Conservation (phyloP, 2,113 vertebrate genomes). For the Pycnonotus jocosus region DNA sequence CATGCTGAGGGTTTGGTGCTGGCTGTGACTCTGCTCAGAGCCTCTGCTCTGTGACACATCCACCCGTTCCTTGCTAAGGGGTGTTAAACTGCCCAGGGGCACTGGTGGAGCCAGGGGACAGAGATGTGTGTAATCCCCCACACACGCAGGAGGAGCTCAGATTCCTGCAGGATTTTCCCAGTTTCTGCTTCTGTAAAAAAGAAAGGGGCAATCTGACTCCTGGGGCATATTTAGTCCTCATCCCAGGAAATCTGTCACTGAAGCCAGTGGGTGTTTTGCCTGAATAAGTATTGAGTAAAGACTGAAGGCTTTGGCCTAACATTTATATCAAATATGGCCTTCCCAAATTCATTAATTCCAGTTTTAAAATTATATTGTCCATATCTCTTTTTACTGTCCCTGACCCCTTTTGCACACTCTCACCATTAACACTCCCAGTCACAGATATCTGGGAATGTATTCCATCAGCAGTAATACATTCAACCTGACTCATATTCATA, state of each 20-base stretch:
- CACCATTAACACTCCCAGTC: slow-evolving; percentile 41
- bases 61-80: neutral
- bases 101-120: fast-evolving
- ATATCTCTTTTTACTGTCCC: slow-evolving; percentile 52
- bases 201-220: neutral
- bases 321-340: slow-evolving; percentile 45
- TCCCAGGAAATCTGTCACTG: slow-evolving; percentile 16
- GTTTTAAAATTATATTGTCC: slow-evolving; percentile 61
- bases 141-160: neutral
- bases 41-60: neutral
- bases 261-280: slow-evolving; percentile 12
- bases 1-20: neutral
- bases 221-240: slow-evolving; percentile 6
- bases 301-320: slow-evolving; percentile 34
- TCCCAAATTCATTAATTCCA: slow-evolving; percentile 53
- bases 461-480: slow-evolving; percentile 64
- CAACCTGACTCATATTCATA: slow-evolving; percentile 67
- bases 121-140: fast-evolving
- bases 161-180: neutral
- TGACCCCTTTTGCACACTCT: slow-evolving; percentile 26
- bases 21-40: neutral
- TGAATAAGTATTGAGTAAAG: slow-evolving; percentile 40
- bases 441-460: slow-evolving; percentile 52
- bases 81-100: neutral
- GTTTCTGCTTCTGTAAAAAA: neutral